These are phyloP conservation scores for Crypturellus tataupa DNA, from an alignment of 2,797 vertebrate genomes.

Conservation along the genomic window DNA sequence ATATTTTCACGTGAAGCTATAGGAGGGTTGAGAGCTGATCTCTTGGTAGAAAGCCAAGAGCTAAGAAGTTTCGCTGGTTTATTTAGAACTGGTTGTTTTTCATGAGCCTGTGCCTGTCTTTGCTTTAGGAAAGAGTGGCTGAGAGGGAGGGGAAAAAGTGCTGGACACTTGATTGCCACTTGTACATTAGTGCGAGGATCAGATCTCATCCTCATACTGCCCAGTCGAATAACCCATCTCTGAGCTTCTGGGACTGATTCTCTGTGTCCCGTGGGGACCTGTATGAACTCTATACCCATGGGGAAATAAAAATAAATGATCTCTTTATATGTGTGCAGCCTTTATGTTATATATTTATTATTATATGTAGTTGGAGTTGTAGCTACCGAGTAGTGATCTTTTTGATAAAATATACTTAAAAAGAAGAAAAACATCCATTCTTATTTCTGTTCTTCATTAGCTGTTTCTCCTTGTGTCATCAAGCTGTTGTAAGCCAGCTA, in stretches of 20 bases:
- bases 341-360: background rate
- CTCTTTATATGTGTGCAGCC: background rate
- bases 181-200: background rate
- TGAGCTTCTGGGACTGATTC: background rate
- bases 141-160: background rate
- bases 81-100: background rate
- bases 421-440: background rate
- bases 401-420: background rate
- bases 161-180: background rate
- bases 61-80: background rate
- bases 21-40: background rate
- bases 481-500: background rate
- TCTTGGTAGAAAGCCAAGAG: background rate
- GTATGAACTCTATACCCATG: background rate
- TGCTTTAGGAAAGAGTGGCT: background rate
- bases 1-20: background rate
- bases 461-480: background rate
- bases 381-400: background rate
- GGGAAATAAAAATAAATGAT: background rate
- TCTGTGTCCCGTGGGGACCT: background rate
- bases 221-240: background rate
- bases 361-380: background rate
- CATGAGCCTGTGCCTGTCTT: background rate
- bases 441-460: slow-evolving; percentile 11
- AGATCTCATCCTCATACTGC: background rate